Base-by-base conservation (phyloP, 2,797 vertebrate genomes). In the Chelonia mydas region DNA sequence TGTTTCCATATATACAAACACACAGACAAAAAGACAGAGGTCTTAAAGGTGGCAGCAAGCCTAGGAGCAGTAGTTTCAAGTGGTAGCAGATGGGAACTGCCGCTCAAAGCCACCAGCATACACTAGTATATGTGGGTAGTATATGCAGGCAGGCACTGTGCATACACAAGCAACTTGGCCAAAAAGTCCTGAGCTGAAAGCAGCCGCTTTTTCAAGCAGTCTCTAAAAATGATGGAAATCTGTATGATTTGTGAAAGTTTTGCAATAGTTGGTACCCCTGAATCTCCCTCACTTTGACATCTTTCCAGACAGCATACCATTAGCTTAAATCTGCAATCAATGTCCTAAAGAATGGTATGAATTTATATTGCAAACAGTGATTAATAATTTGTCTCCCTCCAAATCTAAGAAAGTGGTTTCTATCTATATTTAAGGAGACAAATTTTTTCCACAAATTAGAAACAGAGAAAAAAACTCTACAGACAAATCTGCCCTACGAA, bases 401-500 rank as follows among this genome's bases (percentile, higher is more conserved):
- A 2, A 87, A 68, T 84, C 87, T 61, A 87, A 87, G 3, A 68
- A 81, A 74, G n/a, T 65, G 33, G 3, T 8, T n/a, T 53, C 4
- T 80, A 37, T 51, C 8, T 33, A 45, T 37, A 65, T 11, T 50
- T 84, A 27, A 21, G 9, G 55, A 82, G 2, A 55, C 1, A 57
- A 78, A 23, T 31, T 16, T 53, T 3, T 54, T 2, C 1, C n/a
- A 55, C 0, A 0, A 45, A 3, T 80, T 37, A 81, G 5, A 27
- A 82, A 83, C 27, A 5, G 28, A 5, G 33, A 90, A 31, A 72
- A 82, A 80, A 81, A 77, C 2, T 3, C 5, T 59, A 17, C 5
- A 54, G 27, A 49, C 5, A 25, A 68, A 21, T 53, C 16, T 45
- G 7, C 49, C 3, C 1, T 5, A 6, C 84, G 31, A n/a, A 57